Conservation (phyloP, 2,797 vertebrate genomes). For the Vultur gryphus region DNA sequence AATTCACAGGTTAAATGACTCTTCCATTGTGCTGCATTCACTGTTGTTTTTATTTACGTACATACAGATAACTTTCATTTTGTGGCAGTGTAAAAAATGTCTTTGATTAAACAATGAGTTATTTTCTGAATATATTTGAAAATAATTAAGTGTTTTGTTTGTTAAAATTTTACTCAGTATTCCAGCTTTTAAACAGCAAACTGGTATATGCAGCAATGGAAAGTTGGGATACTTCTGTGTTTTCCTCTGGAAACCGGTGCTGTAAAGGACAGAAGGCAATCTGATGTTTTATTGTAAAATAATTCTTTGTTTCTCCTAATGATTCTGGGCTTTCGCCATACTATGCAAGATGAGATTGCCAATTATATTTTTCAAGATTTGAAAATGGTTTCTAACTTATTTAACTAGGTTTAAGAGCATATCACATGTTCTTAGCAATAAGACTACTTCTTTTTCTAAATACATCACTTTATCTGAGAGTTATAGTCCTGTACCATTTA, state of each 20-base stretch:
- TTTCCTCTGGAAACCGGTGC: neutral
- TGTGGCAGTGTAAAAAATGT: constrained; percentile 33
- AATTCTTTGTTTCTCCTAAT: neutral
- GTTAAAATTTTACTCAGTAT: neutral
- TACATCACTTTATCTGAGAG: neutral
- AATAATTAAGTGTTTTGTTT: neutral
- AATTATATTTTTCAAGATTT: neutral
- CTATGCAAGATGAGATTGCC: neutral
- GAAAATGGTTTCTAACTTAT: neutral
- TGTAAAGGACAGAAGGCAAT: neutral
- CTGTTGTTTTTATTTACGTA: constrained; percentile 76
- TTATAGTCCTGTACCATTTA: neutral
- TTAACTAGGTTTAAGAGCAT: neutral
- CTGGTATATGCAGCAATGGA: neutral
- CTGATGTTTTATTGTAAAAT: neutral
- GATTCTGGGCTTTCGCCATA: neutral
- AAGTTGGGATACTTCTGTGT: neutral
- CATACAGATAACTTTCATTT: constrained; percentile 31
- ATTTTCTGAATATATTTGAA: neutral
- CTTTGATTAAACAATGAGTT: neutral
- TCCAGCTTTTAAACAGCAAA: neutral
- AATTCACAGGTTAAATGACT: constrained; percentile 87
- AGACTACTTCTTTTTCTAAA: neutral
- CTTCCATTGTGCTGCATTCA: constrained; percentile 67
- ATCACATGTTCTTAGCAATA: neutral